phyloP scores from a whole-genome alignment of 2,888 invertebrate species.

The Silvanus unidentatus region DNA sequence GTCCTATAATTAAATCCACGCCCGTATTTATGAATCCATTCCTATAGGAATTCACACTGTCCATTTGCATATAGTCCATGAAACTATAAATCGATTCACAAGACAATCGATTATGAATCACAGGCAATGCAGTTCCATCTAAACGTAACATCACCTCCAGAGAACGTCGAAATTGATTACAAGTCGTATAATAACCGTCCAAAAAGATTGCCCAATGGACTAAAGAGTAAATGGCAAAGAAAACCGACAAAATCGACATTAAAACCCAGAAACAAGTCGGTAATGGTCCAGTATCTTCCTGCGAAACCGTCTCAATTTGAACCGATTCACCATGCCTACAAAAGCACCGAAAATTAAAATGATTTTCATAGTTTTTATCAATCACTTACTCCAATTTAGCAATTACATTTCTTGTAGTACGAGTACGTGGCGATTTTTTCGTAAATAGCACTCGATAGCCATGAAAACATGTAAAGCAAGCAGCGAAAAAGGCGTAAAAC shows the following conservation, averaged over 20 bases:
- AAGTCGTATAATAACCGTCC: constrained; percentile 70
- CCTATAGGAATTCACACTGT: constrained; percentile 56
- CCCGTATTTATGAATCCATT: constrained; percentile 69
- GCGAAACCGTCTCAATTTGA: constrained; percentile 58
- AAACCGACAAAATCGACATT: constrained; percentile 54
- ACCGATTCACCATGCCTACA: constrained; percentile 63
- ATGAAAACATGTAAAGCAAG: constrained; percentile 62
- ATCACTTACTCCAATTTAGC: constrained; percentile 35
- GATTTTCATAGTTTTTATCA: neutral
- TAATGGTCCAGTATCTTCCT: constrained; percentile 53
- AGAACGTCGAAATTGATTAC: constrained; percentile 65
- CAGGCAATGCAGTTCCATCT: constrained; percentile 54
- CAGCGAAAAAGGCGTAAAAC: constrained; percentile 56
- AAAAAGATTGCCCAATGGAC: constrained; percentile 64
- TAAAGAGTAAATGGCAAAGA: constrained; percentile 62
- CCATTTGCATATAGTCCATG: constrained; percentile 76
- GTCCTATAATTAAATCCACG: constrained; percentile 58
- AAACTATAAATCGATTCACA: constrained; percentile 75
- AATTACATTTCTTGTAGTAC: constrained; percentile 40
- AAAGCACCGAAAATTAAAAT: constrained; percentile 19
- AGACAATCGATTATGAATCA: constrained; percentile 59
- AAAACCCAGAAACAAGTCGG: constrained; percentile 65
- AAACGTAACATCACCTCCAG: constrained; percentile 55
- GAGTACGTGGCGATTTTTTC: constrained; percentile 33
- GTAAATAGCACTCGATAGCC: constrained; percentile 56